These are phyloP conservation scores for Agrochola lota DNA, from an alignment of 2,888 invertebrate species.

Conservation along the genomic window DNA sequence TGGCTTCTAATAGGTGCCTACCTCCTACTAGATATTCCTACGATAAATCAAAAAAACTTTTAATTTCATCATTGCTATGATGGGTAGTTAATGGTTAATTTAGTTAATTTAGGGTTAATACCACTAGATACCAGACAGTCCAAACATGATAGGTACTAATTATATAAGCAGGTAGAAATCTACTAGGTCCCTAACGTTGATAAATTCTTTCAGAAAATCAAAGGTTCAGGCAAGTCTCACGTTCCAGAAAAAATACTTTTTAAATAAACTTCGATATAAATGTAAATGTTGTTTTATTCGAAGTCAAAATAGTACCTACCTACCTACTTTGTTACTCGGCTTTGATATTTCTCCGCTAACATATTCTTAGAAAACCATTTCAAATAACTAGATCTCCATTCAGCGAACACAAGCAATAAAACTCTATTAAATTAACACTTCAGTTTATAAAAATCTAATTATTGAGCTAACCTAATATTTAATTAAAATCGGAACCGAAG, in stretches of 20 bases:
- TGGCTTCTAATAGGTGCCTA: not conserved
- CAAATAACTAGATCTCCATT: not conserved
- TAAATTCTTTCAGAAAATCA: not conserved
- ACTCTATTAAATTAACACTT: not conserved
- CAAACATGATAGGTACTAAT: not conserved
- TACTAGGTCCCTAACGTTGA: not conserved
- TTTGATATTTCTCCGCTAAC: slow-evolving; percentile 9
- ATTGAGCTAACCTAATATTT: too few relatives aligned
- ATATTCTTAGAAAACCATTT: slow-evolving; percentile 2
- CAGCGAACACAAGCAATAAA: not conserved
- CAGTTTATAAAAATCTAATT: not conserved
- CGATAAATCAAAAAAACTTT: not conserved
- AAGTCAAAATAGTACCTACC: not conserved
- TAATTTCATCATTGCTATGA: not conserved
- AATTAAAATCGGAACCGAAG: not conserved
- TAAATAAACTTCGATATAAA: slow-evolving; percentile 9
- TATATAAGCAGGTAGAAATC: not conserved
- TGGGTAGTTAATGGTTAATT: too few relatives aligned
- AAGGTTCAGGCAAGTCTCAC: not conserved
- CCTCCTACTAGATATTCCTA: too few relatives aligned
- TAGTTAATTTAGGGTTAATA: not conserved
- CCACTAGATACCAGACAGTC: not conserved
- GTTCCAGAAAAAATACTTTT: not conserved
- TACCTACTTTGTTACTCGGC: not conserved
- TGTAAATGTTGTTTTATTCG: slow-evolving; percentile 11